These are phyloP conservation scores for Dromococcyx pavoninus DNA, from an alignment of 2,797 vertebrate genomes.

Conservation along the genomic window DNA sequence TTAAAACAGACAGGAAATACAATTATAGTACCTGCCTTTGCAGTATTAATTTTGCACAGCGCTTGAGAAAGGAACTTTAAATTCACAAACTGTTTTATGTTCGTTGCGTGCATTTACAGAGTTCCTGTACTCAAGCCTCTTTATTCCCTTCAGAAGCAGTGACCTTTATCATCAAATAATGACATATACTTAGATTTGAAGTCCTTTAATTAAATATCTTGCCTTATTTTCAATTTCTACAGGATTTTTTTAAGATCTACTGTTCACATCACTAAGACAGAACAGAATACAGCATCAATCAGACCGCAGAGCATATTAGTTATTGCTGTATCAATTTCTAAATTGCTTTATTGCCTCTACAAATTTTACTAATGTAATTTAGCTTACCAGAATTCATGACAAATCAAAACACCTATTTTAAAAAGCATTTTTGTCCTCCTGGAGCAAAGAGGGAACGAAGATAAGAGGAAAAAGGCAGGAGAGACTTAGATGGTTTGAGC, in stretches of 20 bases:
- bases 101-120: not conserved
- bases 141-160: not conserved
- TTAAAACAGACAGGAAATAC: not conserved
- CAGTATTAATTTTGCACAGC: not conserved
- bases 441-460: not conserved
- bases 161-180: not conserved
- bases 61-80: not conserved
- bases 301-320: not conserved
- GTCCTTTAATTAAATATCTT: not conserved
- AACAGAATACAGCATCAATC: not conserved
- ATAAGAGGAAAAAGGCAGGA: not conserved
- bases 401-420: not conserved
- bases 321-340: not conserved
- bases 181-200: not conserved
- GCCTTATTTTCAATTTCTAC: not conserved
- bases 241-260: not conserved
- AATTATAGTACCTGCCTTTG: not conserved
- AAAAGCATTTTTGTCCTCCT: not conserved
- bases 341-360: not conserved
- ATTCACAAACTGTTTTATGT: not conserved
- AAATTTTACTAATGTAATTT: not conserved
- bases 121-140: not conserved
- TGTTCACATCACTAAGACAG: not conserved
- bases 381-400: not conserved
- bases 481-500: not conserved